Conservation (phyloP, 2,797 vertebrate species). For the Enteromius unitaeniatus region DNA sequence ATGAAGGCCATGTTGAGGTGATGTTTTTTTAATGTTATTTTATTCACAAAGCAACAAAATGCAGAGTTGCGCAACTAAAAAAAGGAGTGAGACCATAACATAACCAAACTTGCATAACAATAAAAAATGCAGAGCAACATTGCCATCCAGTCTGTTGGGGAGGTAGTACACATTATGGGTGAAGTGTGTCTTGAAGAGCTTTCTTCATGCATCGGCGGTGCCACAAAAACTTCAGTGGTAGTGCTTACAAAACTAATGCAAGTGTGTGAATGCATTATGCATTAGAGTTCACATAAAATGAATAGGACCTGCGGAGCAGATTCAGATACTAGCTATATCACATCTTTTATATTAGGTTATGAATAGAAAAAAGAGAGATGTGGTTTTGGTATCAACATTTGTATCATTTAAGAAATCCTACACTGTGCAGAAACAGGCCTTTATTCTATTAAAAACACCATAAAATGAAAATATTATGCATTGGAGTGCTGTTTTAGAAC, state of each 20-base stretch:
- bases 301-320: slow-evolving; percentile 27
- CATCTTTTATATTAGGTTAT: slow-evolving; percentile 12
- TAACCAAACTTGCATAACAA: slow-evolving; percentile 31
- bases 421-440: background rate
- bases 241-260: slow-evolving; percentile 29
- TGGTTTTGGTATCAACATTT: background rate
- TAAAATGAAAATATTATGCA: background rate
- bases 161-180: slow-evolving; percentile 1
- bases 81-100: slow-evolving; percentile 34
- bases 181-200: slow-evolving; percentile 34
- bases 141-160: slow-evolving; percentile 9
- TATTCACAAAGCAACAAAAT: slow-evolving; percentile 45
- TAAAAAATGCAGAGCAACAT: slow-evolving; percentile 19
- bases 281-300: slow-evolving; percentile 43
- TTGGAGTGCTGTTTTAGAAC: background rate
- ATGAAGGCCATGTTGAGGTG: slow-evolving; percentile 40
- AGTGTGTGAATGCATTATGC: slow-evolving; percentile 44
- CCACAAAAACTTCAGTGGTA: slow-evolving; percentile 41
- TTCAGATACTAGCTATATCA: slow-evolving; percentile 40
- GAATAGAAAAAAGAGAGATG: background rate
- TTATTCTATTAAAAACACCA: slow-evolving; percentile 7
- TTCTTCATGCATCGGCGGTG: slow-evolving; percentile 37
- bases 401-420: background rate
- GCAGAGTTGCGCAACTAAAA: slow-evolving; percentile 33
- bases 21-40: slow-evolving; percentile 65